These are phyloP conservation scores for Bubo blakistoni DNA, from an alignment of 2,113 vertebrate species.

Conservation along the genomic window DNA sequence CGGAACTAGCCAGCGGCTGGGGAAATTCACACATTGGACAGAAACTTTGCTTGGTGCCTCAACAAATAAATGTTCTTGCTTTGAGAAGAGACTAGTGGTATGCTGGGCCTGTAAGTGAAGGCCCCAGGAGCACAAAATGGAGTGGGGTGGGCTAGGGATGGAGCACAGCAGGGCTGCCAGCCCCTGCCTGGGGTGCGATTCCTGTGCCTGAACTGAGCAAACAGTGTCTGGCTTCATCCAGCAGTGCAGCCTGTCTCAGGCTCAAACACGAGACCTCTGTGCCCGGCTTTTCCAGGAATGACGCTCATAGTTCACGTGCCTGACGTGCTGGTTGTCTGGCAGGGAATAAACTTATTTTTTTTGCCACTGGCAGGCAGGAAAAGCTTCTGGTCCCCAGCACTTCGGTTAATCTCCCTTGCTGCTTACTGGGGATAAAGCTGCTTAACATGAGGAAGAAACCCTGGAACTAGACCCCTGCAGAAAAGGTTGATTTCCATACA, in stretches of 20 bases:
- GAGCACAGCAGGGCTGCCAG: not conserved
- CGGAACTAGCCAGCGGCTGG: not conserved
- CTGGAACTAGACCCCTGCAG: conserved; percentile 16
- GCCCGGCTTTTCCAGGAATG: not conserved
- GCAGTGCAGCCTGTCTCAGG: not conserved
- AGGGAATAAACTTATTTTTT: not conserved
- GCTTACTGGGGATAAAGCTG: conserved; percentile 53
- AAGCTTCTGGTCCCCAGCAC: not conserved
- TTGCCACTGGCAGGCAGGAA: not conserved
- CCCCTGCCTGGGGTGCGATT: not conserved
- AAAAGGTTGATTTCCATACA: conserved; percentile 3
- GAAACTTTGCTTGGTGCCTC: not conserved
- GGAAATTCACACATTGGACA: not conserved
- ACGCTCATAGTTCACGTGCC: not conserved
- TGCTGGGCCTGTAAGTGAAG: not conserved
- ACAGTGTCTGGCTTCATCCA: not conserved
- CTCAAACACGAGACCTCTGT: not conserved
- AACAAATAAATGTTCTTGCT: not conserved
- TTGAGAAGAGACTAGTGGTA: not conserved
- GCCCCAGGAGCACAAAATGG: not conserved
- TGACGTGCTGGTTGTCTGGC: not conserved
- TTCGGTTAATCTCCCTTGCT: conserved; percentile 28
- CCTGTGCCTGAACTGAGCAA: not conserved
- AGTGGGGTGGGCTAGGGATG: not conserved
- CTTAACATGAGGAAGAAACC: conserved; percentile 35